A percentile compares a stretch with the other conserved stretches of the same genome.
phyloP scores from a whole-genome alignment of 2,797 vertebrate genomes.

The Hydrophis major region DNA sequence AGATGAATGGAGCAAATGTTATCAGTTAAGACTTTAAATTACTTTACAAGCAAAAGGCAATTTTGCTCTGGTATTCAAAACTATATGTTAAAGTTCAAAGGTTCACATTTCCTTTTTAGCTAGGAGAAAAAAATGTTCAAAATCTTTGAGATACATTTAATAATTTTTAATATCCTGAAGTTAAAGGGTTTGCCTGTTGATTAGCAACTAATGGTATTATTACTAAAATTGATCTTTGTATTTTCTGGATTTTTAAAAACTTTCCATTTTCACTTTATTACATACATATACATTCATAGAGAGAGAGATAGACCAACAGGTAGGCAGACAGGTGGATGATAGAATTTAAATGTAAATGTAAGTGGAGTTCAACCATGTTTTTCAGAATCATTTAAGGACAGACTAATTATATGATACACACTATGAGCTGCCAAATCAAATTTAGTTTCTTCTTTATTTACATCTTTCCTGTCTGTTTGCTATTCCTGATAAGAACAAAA shows the following conservation, averaged over 20 bases:
- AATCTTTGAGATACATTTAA: not conserved
- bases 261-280: not conserved
- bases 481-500: not conserved
- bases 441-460: not conserved
- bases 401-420: not conserved
- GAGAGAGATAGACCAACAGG: not conserved
- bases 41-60: not conserved
- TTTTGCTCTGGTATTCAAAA: not conserved
- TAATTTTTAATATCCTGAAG: not conserved
- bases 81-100: not conserved
- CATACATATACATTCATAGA: fast-evolving
- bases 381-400: not conserved
- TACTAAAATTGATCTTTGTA: not conserved
- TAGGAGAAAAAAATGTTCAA: not conserved
- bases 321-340: not conserved
- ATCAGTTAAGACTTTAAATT: not conserved
- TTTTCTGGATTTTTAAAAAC: not conserved
- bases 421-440: not conserved
- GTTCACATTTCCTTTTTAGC: not conserved
- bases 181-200: not conserved
- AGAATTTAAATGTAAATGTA: not conserved
- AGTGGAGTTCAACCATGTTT: fast-evolving
- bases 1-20: not conserved
- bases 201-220: not conserved
- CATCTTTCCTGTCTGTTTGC: not conserved